Base-by-base conservation (phyloP, 2,888 invertebrate genomes). In the Galerucella calmariensis region DNA sequence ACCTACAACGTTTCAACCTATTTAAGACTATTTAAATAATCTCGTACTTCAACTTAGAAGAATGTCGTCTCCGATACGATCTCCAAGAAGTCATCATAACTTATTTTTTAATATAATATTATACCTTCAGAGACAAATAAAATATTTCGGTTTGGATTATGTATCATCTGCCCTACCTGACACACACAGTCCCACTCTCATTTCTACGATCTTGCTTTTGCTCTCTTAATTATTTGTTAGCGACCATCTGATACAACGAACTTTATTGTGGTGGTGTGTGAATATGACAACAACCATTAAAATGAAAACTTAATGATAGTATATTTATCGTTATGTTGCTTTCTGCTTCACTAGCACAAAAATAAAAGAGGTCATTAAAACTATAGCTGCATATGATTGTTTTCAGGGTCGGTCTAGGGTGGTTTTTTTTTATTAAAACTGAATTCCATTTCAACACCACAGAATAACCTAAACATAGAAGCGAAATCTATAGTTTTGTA, bases 221-320 rank as follows among this genome's bases (percentile, higher is more conserved):
- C 78, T 75, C 77, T 78, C 77, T 80, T 80, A 79, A 80, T 80
- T 79, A 79, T 80, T 79, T 75, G 77, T 77, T 78, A 69, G 77
- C 67, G 72, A 65, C 75, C 77, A 80, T 80, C 80, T 76, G 80
- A 80, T 80, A 80, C 70, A 62, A 67, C 68, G 53, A 66, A 79
- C 72, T 76, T 71, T 66, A 67, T 71, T 53, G 77, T 75, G 77
- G 78, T 79, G 77, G 67, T 77, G 77, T 75, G 70, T 73, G 72
- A 73, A 79, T 78, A 79, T 78, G 78, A 79, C 77, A 77, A 73
- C 72, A 67, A 67, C 70, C 78, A 79, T 79, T 80, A 80, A 80
- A 79, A 79, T 72, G 73, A 77, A 77, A 79, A 77, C 77, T 79
- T 80, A 79, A 79, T 78, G 77, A 72, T 76, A 72, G 73, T 67